Evolutionary conservation across 2,113 vertebrate genomes (phyloP).

Genomic region (Pseudolaguvia tuberculata): DNA sequence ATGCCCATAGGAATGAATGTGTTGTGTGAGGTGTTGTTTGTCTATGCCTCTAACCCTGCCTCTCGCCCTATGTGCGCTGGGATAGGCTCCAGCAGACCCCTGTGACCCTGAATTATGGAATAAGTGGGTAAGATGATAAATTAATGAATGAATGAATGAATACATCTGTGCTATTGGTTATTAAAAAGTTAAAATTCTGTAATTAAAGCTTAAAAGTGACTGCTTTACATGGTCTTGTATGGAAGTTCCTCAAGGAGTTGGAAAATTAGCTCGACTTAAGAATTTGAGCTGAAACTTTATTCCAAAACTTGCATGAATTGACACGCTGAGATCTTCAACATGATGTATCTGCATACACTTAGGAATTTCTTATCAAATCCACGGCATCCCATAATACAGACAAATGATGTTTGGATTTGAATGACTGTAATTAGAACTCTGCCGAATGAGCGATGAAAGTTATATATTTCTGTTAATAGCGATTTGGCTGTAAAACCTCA

Average conservation of each 20-base stretch:
- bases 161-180: too few species aligned
- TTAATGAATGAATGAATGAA: too few species aligned
- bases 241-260: background rate
- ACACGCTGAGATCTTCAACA: background rate
- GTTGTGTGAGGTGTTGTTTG: too few species aligned
- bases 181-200: conserved; percentile 55
- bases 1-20: too few species aligned
- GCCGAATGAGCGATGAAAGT: background rate
- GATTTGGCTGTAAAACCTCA: background rate
- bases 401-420: background rate
- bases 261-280: background rate
- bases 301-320: background rate
- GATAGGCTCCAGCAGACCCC: too few species aligned
- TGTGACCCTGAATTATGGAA: too few species aligned
- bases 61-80: too few species aligned
- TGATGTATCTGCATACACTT: background rate
- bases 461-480: conserved; percentile 13
- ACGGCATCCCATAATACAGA: background rate
- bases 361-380: background rate
- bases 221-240: conserved; percentile 39
- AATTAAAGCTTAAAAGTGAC: conserved; percentile 53
- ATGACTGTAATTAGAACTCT: background rate
- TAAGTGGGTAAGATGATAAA: too few species aligned
- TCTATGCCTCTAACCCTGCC: too few species aligned
- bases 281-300: background rate